Conservation (phyloP, 2,797 vertebrate genomes). For the Hylomyscus alleni region DNA sequence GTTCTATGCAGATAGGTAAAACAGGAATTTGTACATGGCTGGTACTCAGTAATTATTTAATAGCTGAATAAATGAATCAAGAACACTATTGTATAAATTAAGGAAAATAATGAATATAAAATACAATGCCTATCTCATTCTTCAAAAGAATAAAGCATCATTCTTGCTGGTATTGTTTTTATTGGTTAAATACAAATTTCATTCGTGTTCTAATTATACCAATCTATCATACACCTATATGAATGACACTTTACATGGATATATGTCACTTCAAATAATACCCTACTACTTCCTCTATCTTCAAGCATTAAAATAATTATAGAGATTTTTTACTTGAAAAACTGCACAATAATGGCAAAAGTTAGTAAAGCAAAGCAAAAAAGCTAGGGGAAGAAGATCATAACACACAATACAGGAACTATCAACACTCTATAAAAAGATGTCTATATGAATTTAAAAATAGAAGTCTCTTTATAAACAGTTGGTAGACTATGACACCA, state of each 20-base stretch:
- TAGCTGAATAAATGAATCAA: neutral
- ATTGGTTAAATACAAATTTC: constrained; percentile 46
- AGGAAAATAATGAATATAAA: constrained; percentile 33
- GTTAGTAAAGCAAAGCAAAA: neutral
- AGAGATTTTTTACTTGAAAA: constrained; percentile 40
- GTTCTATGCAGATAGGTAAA: neutral
- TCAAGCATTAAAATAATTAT: neutral
- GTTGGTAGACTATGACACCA: neutral
- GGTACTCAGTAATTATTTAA: constrained; percentile 13
- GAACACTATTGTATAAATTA: constrained; percentile 1
- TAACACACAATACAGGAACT: neutral
- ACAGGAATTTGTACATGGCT: neutral
- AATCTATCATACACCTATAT: neutral
- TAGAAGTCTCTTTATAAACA: constrained; percentile 37
- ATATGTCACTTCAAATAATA: constrained; percentile 27
- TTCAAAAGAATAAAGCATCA: constrained; percentile 24
- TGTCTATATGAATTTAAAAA: constrained; percentile 22
- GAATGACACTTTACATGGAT: neutral
- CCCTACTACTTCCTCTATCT: neutral
- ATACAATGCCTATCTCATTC: neutral
- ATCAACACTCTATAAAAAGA: neutral
- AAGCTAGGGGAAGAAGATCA: neutral
- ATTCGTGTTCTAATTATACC: constrained; percentile 2
- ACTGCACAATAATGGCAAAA: constrained; percentile 3
- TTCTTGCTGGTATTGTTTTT: constrained; percentile 8